Conservation (phyloP, 92 coral and sea anemone genomes). For the Umimayanthus kanabou region DNA sequence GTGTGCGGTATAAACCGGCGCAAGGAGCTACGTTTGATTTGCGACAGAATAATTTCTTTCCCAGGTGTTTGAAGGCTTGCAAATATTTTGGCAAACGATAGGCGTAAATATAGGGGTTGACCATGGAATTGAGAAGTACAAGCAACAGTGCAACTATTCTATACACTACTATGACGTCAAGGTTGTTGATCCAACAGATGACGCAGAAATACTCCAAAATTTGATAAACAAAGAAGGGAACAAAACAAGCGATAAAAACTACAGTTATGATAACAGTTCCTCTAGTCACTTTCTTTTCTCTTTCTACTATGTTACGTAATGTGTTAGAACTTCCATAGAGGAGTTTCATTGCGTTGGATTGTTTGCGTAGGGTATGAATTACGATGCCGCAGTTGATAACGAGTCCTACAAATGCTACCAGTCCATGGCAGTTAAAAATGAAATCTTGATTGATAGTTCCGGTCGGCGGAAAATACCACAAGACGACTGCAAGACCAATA, state of each 20-base stretch:
- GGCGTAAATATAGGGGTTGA: constrained; percentile 57
- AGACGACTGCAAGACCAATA: too few relatives aligned
- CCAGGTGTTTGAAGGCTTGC: constrained; percentile 23
- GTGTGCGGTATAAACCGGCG: too few relatives aligned
- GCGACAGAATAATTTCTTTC: not conserved
- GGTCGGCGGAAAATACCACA: not conserved
- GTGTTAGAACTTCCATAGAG: not conserved
- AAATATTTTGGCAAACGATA: constrained; percentile 55
- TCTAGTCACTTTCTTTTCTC: constrained; percentile 3
- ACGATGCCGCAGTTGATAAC: not conserved
- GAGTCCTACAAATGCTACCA: not conserved
- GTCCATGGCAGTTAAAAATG: too few relatives aligned
- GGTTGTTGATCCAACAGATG: not conserved
- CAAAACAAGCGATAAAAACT: not conserved
- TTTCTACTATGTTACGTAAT: not conserved
- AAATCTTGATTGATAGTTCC: not conserved
- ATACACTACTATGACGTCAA: not conserved
- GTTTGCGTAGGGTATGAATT: not conserved
- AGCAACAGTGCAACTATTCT: not conserved
- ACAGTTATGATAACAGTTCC: not conserved
- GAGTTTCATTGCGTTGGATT: not conserved
- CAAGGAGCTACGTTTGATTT: not conserved
- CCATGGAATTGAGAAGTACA: constrained; percentile 55
- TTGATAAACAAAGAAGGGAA: not conserved
- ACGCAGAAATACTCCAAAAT: not conserved